These are phyloP conservation scores for Drosophila helvetica DNA, from an alignment of 2,888 invertebrate genomes.

Conservation along the genomic window DNA sequence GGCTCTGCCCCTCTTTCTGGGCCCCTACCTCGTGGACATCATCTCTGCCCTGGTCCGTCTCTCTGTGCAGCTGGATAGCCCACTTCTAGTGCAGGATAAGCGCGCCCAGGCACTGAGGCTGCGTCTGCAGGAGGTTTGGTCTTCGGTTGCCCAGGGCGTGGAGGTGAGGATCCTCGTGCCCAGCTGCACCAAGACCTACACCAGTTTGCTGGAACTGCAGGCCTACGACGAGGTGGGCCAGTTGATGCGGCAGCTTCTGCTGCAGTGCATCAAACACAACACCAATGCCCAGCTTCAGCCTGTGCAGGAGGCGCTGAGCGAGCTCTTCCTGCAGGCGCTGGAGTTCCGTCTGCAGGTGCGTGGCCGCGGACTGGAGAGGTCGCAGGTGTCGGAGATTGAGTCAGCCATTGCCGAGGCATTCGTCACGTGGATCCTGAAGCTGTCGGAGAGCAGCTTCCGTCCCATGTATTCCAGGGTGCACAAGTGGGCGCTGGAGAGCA, in stretches of 20 bases:
- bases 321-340: conserved; percentile 90
- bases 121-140: conserved; percentile 87
- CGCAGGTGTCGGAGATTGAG: conserved; percentile 87
- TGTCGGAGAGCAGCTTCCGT: conserved; percentile 94
- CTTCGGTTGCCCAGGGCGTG: conserved; percentile 88
- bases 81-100: conserved; percentile 80
- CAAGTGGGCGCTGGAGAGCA: conserved; percentile 90
- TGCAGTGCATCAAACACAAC: conserved; percentile 88
- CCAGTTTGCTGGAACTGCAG: conserved; percentile 85
- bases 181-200: conserved; percentile 88
- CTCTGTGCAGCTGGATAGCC: conserved; percentile 82
- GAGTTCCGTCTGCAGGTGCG: conserved; percentile 87
- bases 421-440: conserved; percentile 91
- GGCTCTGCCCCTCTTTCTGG: conserved; percentile 92
- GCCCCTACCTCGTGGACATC: conserved; percentile 91
- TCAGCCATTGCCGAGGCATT: conserved; percentile 90
- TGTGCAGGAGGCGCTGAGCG: conserved; percentile 88
- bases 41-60: conserved; percentile 86
- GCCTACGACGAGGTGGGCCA: conserved; percentile 87
- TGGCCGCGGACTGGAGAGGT: conserved; percentile 76
- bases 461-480: conserved; percentile 94
- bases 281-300: conserved; percentile 87
- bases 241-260: conserved; percentile 89
- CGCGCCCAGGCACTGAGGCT: conserved; percentile 85
- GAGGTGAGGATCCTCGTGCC: conserved; percentile 91